Evolutionary conservation across 53 echinoderm and acorn worm species (phyloP).

Genomic region (Luidia sarsii): DNA sequence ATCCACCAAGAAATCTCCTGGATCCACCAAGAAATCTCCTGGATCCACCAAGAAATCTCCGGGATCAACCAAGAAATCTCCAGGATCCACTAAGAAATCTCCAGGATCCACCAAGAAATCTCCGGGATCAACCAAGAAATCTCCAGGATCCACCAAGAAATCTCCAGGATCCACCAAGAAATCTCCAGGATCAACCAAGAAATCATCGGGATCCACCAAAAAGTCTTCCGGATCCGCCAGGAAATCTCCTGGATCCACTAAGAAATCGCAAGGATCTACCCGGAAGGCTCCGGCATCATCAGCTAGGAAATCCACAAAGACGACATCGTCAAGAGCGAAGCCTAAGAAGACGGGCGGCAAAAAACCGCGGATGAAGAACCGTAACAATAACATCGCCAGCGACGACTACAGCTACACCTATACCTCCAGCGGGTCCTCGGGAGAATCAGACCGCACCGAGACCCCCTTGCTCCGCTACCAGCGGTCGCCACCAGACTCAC

Average conservation of each 20-base stretch:
- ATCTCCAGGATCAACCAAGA: constrained; percentile 40
- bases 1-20: constrained; percentile 31
- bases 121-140: constrained; percentile 25
- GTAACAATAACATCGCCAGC: constrained; percentile 49
- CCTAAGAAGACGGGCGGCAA: constrained; percentile 8
- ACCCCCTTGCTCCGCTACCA: constrained; percentile 24
- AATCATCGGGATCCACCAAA: neutral
- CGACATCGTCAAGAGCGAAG: neutral
- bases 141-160: constrained; percentile 23
- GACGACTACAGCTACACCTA: constrained; percentile 7
- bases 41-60: constrained; percentile 32
- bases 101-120: constrained; percentile 15
- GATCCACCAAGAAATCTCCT: constrained; percentile 19
- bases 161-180: constrained; percentile 27
- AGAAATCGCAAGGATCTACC: neutral
- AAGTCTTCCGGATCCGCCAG: constrained; percentile 3
- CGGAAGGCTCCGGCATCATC: constrained; percentile 4
- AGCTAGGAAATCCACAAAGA: neutral
- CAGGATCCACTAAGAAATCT: constrained; percentile 34
- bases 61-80: constrained; percentile 35
- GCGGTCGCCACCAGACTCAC: neutral
- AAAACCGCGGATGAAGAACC: constrained; percentile 45
- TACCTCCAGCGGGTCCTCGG: neutral
- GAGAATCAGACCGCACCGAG: constrained; percentile 30
- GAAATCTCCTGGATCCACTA: constrained; percentile 4